phyloP scores from a whole-genome alignment of 2,113 vertebrate genomes.

The Xerus inauris region DNA sequence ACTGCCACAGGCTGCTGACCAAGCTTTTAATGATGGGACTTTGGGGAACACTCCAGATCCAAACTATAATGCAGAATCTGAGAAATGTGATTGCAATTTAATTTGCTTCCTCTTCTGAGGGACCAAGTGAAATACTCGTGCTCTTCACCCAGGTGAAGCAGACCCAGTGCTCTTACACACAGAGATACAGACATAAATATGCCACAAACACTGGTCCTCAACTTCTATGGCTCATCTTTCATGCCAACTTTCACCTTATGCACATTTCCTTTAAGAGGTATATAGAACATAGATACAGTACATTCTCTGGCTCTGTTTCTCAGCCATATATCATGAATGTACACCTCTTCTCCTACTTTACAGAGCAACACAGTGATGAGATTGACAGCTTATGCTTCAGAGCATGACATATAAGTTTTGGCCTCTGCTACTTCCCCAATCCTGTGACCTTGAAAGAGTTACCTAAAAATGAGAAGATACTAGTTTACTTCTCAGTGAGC shows the following conservation, averaged over 20 bases:
- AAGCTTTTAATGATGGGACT: background rate
- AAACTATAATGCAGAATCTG: background rate
- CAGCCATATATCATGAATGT: background rate
- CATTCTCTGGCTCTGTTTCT: background rate
- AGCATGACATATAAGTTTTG: background rate
- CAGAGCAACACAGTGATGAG: background rate
- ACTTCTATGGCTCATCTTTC: background rate
- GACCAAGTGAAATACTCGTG: background rate
- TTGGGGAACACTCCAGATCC: background rate
- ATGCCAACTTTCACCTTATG: background rate
- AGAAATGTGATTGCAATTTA: background rate
- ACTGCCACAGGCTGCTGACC: background rate
- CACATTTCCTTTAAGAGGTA: background rate
- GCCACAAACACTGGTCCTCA: too few species aligned
- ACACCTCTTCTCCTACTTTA: background rate
- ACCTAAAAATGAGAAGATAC: background rate
- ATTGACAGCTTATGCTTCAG: background rate
- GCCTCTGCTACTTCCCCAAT: background rate
- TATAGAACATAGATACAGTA: background rate
- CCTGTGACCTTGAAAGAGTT: background rate
- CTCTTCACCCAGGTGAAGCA: background rate
- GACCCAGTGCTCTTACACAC: background rate
- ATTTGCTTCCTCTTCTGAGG: background rate
- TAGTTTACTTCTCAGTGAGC: background rate
- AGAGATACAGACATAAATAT: accelerated